A percentile compares a stretch with the other conserved stretches of the same genome.
phyloP scores from a whole-genome alignment of 53 echinoderm and acorn worm genomes.

The Hippasteria phrygiana region DNA sequence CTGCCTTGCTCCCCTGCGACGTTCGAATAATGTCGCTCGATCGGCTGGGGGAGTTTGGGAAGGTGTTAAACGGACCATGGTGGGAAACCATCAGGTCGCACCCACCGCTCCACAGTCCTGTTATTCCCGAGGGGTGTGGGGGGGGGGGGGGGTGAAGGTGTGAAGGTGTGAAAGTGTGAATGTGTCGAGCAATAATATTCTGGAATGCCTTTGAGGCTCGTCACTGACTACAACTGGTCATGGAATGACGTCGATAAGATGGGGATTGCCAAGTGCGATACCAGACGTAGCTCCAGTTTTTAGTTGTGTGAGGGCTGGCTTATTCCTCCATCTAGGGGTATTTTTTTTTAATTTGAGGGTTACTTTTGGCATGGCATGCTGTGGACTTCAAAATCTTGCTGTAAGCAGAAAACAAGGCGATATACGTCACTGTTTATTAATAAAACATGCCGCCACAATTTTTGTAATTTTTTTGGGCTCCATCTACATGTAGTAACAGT shows the following conservation, averaged over 20 bases:
- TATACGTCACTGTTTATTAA: too few relatives aligned
- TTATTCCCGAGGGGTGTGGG: neutral
- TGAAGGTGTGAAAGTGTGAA: neutral
- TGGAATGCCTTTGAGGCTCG: neutral
- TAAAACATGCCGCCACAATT: too few relatives aligned
- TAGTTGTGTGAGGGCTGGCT: too few relatives aligned
- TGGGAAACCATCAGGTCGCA: slow-evolving; percentile 24
- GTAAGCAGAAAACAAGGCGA: too few relatives aligned
- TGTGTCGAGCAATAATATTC: slow-evolving; percentile 10
- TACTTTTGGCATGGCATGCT: too few relatives aligned
- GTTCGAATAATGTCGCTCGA: neutral
- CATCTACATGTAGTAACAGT: too few relatives aligned
- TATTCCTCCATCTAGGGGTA: too few relatives aligned
- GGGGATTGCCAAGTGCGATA: neutral
- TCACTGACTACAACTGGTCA: neutral
- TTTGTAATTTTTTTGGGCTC: too few relatives aligned
- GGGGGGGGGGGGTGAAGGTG: neutral
- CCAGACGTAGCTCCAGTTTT: too few relatives aligned
- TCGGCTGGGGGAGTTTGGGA: neutral
- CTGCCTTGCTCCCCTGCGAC: neutral
- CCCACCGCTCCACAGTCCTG: neutral
- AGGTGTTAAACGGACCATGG: slow-evolving; percentile 34
- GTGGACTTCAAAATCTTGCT: too few relatives aligned
- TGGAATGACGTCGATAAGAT: neutral
- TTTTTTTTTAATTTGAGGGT: too few relatives aligned